A percentile compares a stretch with the other conserved stretches of the same genome.
These are phyloP conservation scores for Aspiorhynchus laticeps DNA, from an alignment of 2,113 vertebrate genomes.

Conservation along the genomic window DNA sequence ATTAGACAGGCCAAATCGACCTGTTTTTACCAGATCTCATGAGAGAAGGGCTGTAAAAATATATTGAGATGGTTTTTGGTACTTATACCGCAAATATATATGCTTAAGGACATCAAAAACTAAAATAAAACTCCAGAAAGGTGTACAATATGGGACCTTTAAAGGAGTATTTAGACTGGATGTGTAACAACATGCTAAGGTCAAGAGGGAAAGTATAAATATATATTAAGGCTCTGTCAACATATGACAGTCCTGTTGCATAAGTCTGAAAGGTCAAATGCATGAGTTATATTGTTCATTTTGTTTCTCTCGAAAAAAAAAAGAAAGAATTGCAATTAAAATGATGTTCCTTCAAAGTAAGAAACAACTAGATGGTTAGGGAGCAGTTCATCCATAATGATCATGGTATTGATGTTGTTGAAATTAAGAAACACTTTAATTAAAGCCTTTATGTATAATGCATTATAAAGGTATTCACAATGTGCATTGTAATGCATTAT, in stretches of 20 bases:
- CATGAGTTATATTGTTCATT: conserved; percentile 10
- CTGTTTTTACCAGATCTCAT: too few relatives aligned
- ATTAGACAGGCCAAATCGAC: too few relatives aligned
- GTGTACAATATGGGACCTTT: too few relatives aligned
- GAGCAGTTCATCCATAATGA: not conserved
- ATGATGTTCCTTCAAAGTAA: not conserved
- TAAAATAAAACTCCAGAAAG: too few relatives aligned
- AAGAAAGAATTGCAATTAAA: not conserved
- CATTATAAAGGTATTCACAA: too few relatives aligned
- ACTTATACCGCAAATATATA: too few relatives aligned
- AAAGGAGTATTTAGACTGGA: not conserved
- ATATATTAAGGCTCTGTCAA: not conserved
- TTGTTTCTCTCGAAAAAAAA: not conserved
- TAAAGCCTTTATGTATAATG: too few relatives aligned
- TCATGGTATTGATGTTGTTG: not conserved
- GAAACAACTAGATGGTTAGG: not conserved
- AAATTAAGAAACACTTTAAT: not conserved
- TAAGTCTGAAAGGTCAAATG: not conserved
- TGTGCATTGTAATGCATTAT: too few relatives aligned
- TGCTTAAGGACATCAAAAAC: too few relatives aligned
- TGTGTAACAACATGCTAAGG: not conserved
- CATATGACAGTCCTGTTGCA: not conserved
- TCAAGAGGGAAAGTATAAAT: not conserved
- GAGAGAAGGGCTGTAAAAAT: too few relatives aligned
- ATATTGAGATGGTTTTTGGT: too few relatives aligned